Conservation (phyloP, 2,113 vertebrate species). For the Periophthalmus modestus region DNA sequence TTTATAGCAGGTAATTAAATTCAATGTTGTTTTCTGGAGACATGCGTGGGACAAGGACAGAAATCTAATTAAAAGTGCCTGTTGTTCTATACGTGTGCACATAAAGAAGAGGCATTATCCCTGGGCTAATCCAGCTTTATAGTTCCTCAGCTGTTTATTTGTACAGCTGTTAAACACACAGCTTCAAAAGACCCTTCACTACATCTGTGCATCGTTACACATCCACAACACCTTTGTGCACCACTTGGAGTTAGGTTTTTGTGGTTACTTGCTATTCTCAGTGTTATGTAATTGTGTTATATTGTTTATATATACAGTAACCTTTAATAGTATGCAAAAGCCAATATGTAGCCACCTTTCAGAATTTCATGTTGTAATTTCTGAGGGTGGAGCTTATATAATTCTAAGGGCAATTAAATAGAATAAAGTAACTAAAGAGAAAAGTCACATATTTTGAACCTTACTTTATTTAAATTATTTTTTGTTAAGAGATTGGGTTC, state of each 20-base stretch:
- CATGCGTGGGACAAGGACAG: neutral
- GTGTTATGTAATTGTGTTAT: neutral
- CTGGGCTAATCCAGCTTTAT: neutral
- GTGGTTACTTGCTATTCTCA: neutral
- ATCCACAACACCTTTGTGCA: neutral
- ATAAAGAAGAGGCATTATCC: neutral
- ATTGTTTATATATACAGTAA: neutral
- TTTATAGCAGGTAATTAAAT: neutral
- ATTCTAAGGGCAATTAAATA: no score
- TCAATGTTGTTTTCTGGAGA: neutral
- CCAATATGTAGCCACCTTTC: no score
- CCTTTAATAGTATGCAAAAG: no score
- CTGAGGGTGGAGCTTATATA: no score
- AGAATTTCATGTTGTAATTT: no score
- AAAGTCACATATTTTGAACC: no score
- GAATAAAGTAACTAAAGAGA: no score
- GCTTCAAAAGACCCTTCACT: constrained; percentile 1
- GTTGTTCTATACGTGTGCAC: neutral
- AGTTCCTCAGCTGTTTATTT: constrained; percentile 15
- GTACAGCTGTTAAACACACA: constrained; percentile 29
- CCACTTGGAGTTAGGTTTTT: neutral
- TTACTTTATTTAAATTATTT: no score
- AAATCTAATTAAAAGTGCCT: neutral
- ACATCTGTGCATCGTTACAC: neutral
- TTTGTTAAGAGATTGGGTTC: no score